Evolutionary conservation across 2,797 vertebrate genomes (phyloP), one percentile per base, ranked within the genome.

Genomic region (Gephyroberyx darwinii): DNA sequence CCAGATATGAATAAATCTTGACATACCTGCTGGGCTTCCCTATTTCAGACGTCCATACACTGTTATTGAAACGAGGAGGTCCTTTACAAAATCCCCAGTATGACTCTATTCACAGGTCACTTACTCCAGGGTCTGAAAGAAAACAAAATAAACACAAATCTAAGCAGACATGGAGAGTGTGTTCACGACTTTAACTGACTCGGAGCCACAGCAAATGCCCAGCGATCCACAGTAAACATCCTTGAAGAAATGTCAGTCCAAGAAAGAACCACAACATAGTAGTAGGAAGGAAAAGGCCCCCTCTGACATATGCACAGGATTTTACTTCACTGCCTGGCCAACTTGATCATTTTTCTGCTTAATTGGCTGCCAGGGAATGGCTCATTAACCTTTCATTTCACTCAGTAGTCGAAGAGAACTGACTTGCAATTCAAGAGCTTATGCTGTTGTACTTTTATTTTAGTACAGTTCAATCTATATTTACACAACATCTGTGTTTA

Each of bases 341-440:
- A 86, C 71, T 80, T 87, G 82, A 89, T 91, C 65, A 86, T 88
- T 89, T 86, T 82, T 86, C 86, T 78, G 82, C 82, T 74, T 82
- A 84, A 88, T 77, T 69, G 84, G 84, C 80, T 84, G 81, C 80
- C 74, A 73, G 57, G 74, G 64, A 57, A 84, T 47, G 88, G 81
- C 84, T 92, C 88, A 90, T 92, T 92, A 87, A 82, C 65, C 84
- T 52, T 51, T 71, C 64, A 71, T 67, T 77, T 88, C 74, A 73
- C 57, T 31, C 57, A 80, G 85, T 54, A 43, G 22, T 63, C 84
- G 72, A 84, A 77, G 82, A 80, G 79, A 85, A 83, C 86, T 55
- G 75, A 78, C 76, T 10, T 63, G 75, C 64, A 71, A 73, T 48
- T 39, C 51, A 50, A 17, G 52, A 55, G 39, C 22, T 14, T 31